A percentile compares a stretch with the other conserved stretches of the same genome.
Evolutionary conservation across 37 sponge, comb jelly and placozoan species (phyloP).

Genomic region (Beroe ovata): DNA sequence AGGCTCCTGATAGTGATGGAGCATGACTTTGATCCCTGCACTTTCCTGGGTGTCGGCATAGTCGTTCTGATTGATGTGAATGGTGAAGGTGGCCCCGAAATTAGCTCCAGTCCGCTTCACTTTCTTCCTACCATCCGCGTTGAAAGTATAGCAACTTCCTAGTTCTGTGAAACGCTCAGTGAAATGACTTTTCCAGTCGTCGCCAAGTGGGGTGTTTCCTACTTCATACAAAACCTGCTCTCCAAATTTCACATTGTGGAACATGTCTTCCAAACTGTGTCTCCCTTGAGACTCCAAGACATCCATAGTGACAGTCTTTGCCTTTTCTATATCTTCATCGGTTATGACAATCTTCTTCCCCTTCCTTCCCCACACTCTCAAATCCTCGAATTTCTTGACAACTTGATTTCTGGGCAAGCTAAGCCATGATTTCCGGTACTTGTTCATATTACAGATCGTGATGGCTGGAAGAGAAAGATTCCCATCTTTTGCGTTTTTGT

Average conservation of each 20-base stretch:
- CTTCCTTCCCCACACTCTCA: background rate
- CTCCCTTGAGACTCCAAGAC: background rate
- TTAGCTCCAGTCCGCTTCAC: slow-evolving; percentile 30
- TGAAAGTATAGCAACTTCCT: slow-evolving; percentile 20
- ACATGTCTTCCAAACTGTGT: slow-evolving; percentile 11
- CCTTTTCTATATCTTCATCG: background rate
- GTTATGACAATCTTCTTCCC: background rate
- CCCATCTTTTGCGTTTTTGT: background rate
- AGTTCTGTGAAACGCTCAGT: background rate
- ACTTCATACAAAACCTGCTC: background rate
- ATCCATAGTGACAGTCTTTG: background rate
- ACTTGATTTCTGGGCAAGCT: background rate
- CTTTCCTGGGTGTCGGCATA: slow-evolving; percentile 49
- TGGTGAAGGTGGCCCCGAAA: slow-evolving; percentile 13
- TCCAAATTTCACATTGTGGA: background rate
- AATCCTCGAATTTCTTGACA: background rate
- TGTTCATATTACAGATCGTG: slow-evolving; percentile 36
- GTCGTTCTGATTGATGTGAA: slow-evolving; percentile 25
- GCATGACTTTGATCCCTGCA: slow-evolving; percentile 30
- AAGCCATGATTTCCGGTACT: slow-evolving; percentile 23
- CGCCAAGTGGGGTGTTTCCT: background rate
- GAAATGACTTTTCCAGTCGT: background rate
- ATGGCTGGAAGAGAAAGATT: slow-evolving; percentile 9
- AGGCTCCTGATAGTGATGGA: slow-evolving; percentile 27
- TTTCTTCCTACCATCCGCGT: slow-evolving; percentile 4